These are phyloP conservation scores for Microcebus ravelobensis DNA, from an alignment of 2,113 vertebrate species.

Conservation along the genomic window DNA sequence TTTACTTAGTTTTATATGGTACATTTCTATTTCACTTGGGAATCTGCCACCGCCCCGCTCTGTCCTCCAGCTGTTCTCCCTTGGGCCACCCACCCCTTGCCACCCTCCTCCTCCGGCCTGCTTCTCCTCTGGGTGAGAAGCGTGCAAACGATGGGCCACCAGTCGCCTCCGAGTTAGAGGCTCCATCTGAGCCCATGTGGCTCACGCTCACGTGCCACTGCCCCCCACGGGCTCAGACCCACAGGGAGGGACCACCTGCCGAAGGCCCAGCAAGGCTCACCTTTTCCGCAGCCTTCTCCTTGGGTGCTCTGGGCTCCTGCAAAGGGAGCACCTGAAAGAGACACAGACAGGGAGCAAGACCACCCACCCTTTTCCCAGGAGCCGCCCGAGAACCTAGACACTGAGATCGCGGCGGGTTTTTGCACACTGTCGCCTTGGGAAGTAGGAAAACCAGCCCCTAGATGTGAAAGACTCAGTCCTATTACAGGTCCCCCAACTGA, in stretches of 20 bases:
- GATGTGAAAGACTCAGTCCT: not conserved
- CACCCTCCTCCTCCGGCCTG: not conserved
- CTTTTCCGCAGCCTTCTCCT: not conserved
- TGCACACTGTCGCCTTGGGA: not conserved
- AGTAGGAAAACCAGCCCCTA: not conserved
- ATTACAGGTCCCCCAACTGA: not conserved
- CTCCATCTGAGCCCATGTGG: not conserved
- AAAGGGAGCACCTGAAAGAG: not conserved
- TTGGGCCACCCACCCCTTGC: not conserved
- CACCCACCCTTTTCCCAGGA: not conserved
- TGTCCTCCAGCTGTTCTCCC: constrained; percentile 27
- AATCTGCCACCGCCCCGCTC: not conserved
- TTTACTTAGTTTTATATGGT: constrained; percentile 67
- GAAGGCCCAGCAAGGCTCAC: not conserved
- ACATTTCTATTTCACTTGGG: constrained; percentile 62
- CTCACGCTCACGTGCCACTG: not conserved
- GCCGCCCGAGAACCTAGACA: not conserved
- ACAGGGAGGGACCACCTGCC: constrained; percentile 12
- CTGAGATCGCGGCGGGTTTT: not conserved
- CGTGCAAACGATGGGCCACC: not conserved
- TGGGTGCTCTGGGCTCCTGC: not conserved
- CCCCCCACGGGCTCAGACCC: constrained; percentile 39
- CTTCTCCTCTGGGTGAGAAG: not conserved
- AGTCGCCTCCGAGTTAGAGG: constrained; percentile 37
- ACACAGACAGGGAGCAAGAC: not conserved